phyloP scores from a whole-genome alignment of 2,888 invertebrate species.

The Drosophila phalerata region DNA sequence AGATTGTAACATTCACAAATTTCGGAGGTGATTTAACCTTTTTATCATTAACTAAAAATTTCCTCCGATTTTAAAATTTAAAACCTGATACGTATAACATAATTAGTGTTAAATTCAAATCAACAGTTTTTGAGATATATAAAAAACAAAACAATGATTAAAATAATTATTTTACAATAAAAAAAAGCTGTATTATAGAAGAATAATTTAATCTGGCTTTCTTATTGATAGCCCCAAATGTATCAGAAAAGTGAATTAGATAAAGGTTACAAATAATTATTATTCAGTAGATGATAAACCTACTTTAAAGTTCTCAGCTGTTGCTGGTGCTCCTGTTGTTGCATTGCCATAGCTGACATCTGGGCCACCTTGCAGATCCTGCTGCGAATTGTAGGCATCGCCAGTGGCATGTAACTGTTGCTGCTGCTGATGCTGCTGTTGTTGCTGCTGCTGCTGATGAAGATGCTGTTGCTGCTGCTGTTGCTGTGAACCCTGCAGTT shows the following conservation, averaged over 20 bases:
- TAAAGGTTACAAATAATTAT: background rate
- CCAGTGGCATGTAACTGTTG: slow-evolving; percentile 52
- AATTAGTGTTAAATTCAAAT: no score
- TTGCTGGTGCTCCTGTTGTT: slow-evolving; percentile 62
- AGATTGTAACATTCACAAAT: no score
- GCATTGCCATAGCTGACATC: slow-evolving; percentile 72
- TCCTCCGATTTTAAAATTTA: no score
- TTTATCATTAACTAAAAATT: no score
- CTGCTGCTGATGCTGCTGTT: slow-evolving; percentile 45
- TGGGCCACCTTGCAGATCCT: slow-evolving; percentile 70
- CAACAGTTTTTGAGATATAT: no score
- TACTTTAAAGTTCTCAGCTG: slow-evolving; percentile 84
- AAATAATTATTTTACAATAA: no score
- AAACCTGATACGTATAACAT: no score
- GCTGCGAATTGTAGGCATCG: slow-evolving; percentile 79
- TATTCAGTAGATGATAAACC: slow-evolving; percentile 4
- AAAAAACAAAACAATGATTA: no score
- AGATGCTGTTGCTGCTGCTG: slow-evolving; percentile 44
- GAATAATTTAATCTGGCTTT: background rate
- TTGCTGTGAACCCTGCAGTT: slow-evolving; percentile 51
- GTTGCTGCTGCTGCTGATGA: slow-evolving; percentile 51
- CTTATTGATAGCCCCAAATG: background rate
- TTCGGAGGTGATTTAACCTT: no score
- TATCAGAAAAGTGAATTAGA: background rate
- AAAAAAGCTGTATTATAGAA: no score